phyloP scores from a whole-genome alignment of 2,888 invertebrate genomes.

The Nomada fabriciana region DNA sequence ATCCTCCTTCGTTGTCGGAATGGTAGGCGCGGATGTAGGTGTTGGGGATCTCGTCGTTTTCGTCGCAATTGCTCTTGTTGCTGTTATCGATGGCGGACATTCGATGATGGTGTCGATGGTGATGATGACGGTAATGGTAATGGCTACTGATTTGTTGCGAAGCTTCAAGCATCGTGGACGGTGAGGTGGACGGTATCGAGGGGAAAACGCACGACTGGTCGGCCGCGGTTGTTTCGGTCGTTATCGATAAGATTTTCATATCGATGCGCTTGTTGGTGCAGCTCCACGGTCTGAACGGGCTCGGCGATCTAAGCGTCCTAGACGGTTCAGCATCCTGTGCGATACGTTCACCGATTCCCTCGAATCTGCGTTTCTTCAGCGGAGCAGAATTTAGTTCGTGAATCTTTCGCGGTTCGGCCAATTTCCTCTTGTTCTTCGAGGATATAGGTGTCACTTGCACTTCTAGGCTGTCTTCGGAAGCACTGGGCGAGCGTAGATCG shows the following conservation, averaged over 20 bases:
- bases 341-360: conserved; percentile 74
- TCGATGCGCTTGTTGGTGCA: conserved; percentile 64
- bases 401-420: conserved; percentile 88
- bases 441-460: conserved; percentile 87
- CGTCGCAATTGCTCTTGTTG: not conserved
- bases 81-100: not conserved
- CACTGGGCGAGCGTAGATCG: conserved; percentile 87
- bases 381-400: conserved; percentile 86
- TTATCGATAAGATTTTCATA: conserved; percentile 31
- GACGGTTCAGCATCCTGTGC: conserved; percentile 73
- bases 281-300: conserved; percentile 89
- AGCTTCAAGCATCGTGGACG: not conserved
- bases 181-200: not conserved
- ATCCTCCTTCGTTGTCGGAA: not conserved
- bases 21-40: not conserved
- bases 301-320: conserved; percentile 81
- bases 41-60: too few relatives aligned
- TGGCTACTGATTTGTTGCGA: not conserved
- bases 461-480: conserved; percentile 89
- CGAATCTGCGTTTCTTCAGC: conserved; percentile 87
- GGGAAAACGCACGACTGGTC: not conserved
- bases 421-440: conserved; percentile 88
- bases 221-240: not conserved
- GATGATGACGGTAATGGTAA: not conserved
- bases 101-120: not conserved